Conservation (phyloP, 2,113 vertebrate genomes). For the Tragelaphus scriptus region DNA sequence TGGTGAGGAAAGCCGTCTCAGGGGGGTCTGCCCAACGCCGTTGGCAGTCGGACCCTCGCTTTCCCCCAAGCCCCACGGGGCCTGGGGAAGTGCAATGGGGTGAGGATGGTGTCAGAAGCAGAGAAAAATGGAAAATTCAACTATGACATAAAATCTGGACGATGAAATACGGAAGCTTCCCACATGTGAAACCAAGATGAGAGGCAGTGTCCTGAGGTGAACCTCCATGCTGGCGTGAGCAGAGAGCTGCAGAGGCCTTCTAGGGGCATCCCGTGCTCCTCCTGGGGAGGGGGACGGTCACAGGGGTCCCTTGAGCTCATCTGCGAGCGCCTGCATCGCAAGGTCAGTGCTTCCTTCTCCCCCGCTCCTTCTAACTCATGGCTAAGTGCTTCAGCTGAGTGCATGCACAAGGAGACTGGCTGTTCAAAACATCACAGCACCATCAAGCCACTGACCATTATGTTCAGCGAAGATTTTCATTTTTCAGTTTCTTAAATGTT, state of each 20-base stretch:
- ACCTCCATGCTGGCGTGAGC: accelerated
- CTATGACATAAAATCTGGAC: not conserved
- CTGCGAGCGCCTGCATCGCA: accelerated
- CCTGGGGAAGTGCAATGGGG: accelerated
- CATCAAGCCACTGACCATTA: not conserved
- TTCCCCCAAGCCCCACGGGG: too few relatives aligned
- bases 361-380: accelerated
- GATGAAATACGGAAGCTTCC: not conserved
- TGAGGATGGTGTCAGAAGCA: not conserved
- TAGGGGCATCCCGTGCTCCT: accelerated
- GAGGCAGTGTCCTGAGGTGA: not conserved
- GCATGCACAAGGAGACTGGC: accelerated
- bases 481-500: not conserved
- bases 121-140: not conserved
- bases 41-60: accelerated
- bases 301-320: accelerated
- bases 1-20: not conserved
- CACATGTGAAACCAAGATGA: too few relatives aligned
- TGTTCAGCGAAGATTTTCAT: too few relatives aligned
- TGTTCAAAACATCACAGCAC: accelerated
- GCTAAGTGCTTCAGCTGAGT: accelerated
- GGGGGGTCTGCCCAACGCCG: accelerated
- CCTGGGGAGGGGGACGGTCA: accelerated
- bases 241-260: not conserved
- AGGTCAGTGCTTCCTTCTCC: accelerated